Conservation (phyloP, 2,797 vertebrate genomes). For the Caiman crocodilus region DNA sequence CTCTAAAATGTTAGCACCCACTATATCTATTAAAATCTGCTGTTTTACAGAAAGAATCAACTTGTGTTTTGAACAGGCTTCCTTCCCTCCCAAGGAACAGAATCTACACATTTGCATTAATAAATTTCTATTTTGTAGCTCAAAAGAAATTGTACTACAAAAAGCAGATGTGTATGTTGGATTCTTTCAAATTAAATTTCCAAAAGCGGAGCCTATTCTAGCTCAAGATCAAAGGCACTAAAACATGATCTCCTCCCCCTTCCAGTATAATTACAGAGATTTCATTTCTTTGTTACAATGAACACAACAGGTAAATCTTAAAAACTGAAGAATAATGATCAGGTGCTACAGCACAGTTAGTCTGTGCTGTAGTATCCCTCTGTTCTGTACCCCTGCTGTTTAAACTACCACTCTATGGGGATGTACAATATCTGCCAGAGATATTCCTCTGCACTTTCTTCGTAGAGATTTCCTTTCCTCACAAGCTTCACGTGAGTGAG, state of each 20-base stretch:
- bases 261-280: slow-evolving; percentile 67
- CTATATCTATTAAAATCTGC: neutral
- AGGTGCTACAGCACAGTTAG: slow-evolving; percentile 5
- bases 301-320: slow-evolving; percentile 76
- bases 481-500: neutral
- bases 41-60: slow-evolving; percentile 16
- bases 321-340: slow-evolving; percentile 57
- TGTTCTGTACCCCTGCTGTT: slow-evolving; percentile 39
- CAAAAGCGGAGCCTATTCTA: slow-evolving; percentile 63
- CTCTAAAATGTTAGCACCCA: neutral
- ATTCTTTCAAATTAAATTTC: slow-evolving; percentile 73
- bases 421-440: neutral
- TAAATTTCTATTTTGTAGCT: slow-evolving; percentile 63
- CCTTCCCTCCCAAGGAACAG: neutral
- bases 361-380: neutral
- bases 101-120: slow-evolving; percentile 54
- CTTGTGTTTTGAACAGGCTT: neutral
- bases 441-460: neutral
- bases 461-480: neutral
- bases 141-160: slow-evolving; percentile 51
- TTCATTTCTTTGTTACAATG: slow-evolving; percentile 55
- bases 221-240: slow-evolving; percentile 70
- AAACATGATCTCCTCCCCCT: slow-evolving; percentile 60
- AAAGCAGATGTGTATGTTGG: slow-evolving; percentile 71
- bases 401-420: slow-evolving; percentile 22